Evolutionary conservation across 2,113 vertebrate genomes (phyloP).

Genomic region (Dipodomys merriami): DNA sequence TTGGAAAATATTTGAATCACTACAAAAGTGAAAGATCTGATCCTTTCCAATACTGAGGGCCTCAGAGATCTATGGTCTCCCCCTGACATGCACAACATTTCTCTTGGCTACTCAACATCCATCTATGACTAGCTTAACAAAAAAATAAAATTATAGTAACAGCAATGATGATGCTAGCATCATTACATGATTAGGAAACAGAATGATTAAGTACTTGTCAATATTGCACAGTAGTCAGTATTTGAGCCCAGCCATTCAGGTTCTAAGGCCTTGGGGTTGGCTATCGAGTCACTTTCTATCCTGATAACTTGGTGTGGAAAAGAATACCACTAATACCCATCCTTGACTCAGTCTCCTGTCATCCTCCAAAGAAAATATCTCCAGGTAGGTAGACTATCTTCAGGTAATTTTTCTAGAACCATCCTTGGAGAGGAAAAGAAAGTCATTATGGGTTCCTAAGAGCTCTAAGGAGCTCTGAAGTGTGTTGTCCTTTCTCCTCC

Average conservation of each 20-base stretch:
- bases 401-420: not conserved
- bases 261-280: not conserved
- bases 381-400: conserved; percentile 5
- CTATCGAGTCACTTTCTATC: not conserved
- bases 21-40: not conserved
- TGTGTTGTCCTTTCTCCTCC: not conserved
- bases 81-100: not conserved
- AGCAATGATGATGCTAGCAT: not conserved
- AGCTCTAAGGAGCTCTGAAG: not conserved
- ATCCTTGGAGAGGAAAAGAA: not conserved
- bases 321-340: not conserved
- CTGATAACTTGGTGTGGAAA: not conserved
- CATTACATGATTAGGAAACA: not conserved
- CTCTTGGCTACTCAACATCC: not conserved
- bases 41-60: not conserved
- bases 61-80: not conserved
- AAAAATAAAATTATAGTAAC: not conserved
- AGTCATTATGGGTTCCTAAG: not conserved
- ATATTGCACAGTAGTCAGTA: not conserved
- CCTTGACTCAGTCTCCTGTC: not conserved
- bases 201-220: not conserved
- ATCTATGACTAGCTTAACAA: not conserved
- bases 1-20: conserved; percentile 20
- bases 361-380: conserved; percentile 7
- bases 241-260: not conserved